A percentile compares a stretch with the other conserved stretches of the same genome.
These are phyloP conservation scores for Macrophya alboannulata DNA, from an alignment of 2,888 invertebrate genomes.

Conservation along the genomic window DNA sequence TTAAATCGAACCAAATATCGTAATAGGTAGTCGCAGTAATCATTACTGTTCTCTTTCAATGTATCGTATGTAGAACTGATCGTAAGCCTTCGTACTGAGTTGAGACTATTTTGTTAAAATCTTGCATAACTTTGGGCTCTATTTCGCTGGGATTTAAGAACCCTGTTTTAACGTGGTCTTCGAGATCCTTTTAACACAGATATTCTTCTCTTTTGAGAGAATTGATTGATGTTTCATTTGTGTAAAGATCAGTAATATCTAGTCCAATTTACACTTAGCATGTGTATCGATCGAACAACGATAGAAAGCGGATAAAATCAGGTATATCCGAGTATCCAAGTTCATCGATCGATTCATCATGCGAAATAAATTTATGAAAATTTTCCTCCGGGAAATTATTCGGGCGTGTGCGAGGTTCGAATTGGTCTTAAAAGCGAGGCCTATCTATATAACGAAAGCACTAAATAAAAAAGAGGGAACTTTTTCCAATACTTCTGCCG, in stretches of 20 bases:
- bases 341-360: not conserved
- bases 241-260: not conserved
- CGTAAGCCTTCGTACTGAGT: not conserved
- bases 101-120: not conserved
- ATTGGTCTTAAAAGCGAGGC: constrained; percentile 2
- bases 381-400: not conserved
- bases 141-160: not conserved
- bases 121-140: not conserved
- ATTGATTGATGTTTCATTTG: not conserved
- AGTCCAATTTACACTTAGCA: not conserved
- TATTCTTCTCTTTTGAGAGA: not conserved
- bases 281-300: not conserved
- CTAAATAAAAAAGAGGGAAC: constrained; percentile 10
- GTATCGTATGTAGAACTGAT: too few relatives aligned
- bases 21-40: not conserved
- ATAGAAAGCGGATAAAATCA: not conserved
- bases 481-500: constrained; percentile 24
- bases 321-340: not conserved
- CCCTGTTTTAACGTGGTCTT: not conserved
- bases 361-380: not conserved
- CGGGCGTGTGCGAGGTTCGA: not conserved
- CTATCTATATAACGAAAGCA: not conserved
- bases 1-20: not conserved
- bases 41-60: not conserved
- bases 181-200: not conserved